Evolutionary conservation across 1,140 invertebrate genomes (phyloP), one percentile per base, ranked within the genome.

Genomic region (Arctopsyche grandis): DNA sequence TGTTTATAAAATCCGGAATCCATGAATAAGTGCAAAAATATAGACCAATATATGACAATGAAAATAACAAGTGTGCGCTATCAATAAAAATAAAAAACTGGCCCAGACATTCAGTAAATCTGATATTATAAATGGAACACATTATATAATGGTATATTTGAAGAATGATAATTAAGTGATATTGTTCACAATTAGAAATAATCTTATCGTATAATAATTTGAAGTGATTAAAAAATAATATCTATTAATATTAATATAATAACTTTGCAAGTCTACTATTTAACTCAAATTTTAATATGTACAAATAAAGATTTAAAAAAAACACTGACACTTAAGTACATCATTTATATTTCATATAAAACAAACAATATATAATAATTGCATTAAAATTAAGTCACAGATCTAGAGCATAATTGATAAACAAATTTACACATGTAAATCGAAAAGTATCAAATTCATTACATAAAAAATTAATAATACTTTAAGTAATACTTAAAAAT

Each of bases 1-100:
- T 16, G 52, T 21, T 77, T 80, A 44, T 79, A 82, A 29, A 79
- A 80, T 21, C 74, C 79, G 10, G 81, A 77, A 69, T 82, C 81
- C 81, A 82, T 82, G 12, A 56, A 56, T 4, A 21, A 56, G 14
- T 16, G 4, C 10, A 56, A 21, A 56, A 56, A 56, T 56, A 4
- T 1, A 56, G 19, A 1, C 1, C 52, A 16, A 21, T 56, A 3
- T 56, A 56, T 16, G 19, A 56, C 52, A 38, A 38, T 4, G 3
- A 38, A 38, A 38, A 38, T 38, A 38, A 38, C 7, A n/a, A n/a
- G n/a, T n/a, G n/a, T 48, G 46, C 46, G 46, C 9, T 48, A n/a
- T n/a, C 46, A 48, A 48, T n/a, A 48, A 48, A 48, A 48, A 48
- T 48, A 48, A n/a, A 48, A 48, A 56, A 56, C 14, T 56, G 52